A percentile compares a stretch with the other conserved stretches of the same genome.
Evolutionary conservation across 2,797 vertebrate species (phyloP).

Genomic region (Prionace glauca): DNA sequence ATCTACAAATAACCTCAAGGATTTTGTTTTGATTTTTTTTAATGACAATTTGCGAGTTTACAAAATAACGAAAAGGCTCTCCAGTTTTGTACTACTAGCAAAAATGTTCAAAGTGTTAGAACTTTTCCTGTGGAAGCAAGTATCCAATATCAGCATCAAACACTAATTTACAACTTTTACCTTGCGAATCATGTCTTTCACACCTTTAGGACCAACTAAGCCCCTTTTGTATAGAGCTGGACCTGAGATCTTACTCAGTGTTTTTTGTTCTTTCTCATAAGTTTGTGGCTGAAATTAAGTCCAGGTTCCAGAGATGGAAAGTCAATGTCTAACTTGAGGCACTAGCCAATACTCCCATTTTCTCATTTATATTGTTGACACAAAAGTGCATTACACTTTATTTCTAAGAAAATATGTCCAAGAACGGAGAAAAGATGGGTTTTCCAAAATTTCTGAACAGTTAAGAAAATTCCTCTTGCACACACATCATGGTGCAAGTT

Average conservation of each 20-base stretch:
- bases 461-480: not conserved
- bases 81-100: not conserved
- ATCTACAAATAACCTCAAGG: not conserved
- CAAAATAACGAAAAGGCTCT: not conserved
- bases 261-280: not conserved
- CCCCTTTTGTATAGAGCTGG: not conserved
- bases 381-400: not conserved
- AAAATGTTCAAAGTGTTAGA: not conserved
- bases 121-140: not conserved
- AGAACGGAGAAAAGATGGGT: not conserved
- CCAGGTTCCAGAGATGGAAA: not conserved
- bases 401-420: not conserved
- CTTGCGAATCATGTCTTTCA: not conserved
- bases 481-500: not conserved
- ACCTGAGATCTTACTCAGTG: not conserved
- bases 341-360: not conserved
- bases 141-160: not conserved
- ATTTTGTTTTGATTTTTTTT: not conserved
- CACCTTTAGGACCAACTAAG: not conserved
- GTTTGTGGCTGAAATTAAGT: not conserved
- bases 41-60: not conserved
- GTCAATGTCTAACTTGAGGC: not conserved
- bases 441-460: not conserved
- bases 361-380: not conserved
- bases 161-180: no score